A percentile compares a stretch with the other conserved stretches of the same genome.
phyloP scores from a whole-genome alignment of 2,888 invertebrate genomes.

The Petrophora chlorosata region DNA sequence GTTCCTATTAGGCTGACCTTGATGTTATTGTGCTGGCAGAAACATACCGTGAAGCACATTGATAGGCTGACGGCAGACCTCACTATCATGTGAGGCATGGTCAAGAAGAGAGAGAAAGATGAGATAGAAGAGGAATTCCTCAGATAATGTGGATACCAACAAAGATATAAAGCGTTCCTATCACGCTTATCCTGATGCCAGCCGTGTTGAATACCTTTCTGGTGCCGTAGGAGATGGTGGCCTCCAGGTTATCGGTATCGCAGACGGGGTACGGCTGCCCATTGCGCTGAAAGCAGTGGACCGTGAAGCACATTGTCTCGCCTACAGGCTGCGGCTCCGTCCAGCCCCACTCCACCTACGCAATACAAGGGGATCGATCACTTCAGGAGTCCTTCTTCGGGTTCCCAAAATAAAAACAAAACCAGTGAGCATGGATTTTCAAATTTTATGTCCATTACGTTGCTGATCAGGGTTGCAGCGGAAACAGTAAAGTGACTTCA shows the following conservation, averaged over 20 bases:
- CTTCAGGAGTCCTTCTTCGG: too few species aligned
- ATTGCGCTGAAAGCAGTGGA: constrained; percentile 95
- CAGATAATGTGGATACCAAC: background rate
- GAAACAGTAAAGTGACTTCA: too few species aligned
- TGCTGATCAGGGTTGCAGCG: too few species aligned
- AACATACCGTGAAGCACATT: too few species aligned
- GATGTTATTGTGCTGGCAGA: too few species aligned
- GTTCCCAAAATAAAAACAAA: too few species aligned
- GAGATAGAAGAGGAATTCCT: too few species aligned
- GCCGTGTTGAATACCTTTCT: constrained; percentile 84
- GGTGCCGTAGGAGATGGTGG: constrained; percentile 93
- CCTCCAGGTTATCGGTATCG: constrained; percentile 94
- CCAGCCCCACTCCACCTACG: constrained; percentile 93
- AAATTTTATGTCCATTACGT: background rate
- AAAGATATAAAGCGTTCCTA: background rate
- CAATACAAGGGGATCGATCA: too few species aligned
- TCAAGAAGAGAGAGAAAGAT: too few species aligned
- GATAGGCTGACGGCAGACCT: too few species aligned
- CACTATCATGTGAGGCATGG: too few species aligned
- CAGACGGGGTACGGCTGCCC: constrained; percentile 97
- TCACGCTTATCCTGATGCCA: background rate
- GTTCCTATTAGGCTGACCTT: too few species aligned
- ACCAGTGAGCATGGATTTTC: background rate
- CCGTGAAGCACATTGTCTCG: constrained; percentile 95
- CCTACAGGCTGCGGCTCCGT: constrained; percentile 95